Evolutionary conservation across 2,113 vertebrate species (phyloP).

Genomic region (Puffinus mauretanicus): DNA sequence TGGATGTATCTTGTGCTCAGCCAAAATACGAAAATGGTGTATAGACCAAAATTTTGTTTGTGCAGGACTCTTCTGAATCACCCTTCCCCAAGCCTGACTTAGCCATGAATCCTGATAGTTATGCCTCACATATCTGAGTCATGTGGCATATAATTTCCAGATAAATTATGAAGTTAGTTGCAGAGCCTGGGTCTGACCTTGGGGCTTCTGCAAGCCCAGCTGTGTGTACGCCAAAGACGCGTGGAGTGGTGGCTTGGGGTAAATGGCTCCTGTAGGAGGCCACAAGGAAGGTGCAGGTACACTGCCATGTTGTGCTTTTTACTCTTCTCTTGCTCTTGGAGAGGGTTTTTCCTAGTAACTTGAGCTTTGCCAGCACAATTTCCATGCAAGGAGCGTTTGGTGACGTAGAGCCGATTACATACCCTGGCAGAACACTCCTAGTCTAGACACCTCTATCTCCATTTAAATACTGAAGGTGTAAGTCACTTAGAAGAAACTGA

Average conservation of each 20-base stretch:
- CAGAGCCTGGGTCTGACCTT: background rate
- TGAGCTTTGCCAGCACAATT: background rate
- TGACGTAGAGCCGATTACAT: background rate
- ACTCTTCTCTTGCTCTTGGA: background rate
- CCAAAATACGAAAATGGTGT: background rate
- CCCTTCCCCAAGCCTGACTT: background rate
- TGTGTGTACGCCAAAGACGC: accelerated
- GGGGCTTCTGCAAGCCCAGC: background rate
- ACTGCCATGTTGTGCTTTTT: background rate
- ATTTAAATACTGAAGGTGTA: slow-evolving; percentile 5
- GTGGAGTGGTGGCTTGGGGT: background rate
- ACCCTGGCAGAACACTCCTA: background rate
- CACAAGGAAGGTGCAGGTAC: background rate
- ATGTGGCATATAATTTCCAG: background rate
- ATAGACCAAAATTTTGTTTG: background rate
- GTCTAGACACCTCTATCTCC: slow-evolving; percentile 43
- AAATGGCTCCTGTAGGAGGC: background rate
- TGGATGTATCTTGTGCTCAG: background rate
- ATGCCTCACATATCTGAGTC: background rate
- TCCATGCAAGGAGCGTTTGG: background rate
- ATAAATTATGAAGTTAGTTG: background rate
- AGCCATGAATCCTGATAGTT: background rate
- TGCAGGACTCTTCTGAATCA: background rate
- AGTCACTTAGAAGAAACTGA: background rate
- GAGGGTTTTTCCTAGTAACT: background rate